Conservation (phyloP, 2,113 vertebrate genomes). For the Malurus cyaneus region DNA sequence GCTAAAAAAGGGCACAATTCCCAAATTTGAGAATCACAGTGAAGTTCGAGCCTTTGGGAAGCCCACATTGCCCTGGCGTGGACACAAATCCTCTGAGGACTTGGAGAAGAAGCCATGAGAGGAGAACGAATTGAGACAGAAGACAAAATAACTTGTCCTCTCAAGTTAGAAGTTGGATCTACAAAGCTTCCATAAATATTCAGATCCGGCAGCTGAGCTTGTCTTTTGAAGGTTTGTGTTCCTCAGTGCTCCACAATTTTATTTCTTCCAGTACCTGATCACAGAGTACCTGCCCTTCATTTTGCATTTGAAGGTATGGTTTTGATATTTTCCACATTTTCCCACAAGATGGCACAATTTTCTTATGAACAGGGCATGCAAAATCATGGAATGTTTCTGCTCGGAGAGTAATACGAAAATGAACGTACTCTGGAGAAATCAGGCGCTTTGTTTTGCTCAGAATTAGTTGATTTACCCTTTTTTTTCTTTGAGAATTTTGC, state of each 20-base stretch:
- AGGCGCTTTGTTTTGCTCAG: neutral
- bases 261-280: neutral
- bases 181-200: accelerated
- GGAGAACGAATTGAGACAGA: neutral
- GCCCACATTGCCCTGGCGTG: neutral
- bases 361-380: neutral
- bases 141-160: neutral
- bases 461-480: neutral
- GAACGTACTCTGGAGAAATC: neutral
- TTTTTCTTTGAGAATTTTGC: neutral
- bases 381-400: neutral
- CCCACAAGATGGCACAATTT: slow-evolving; percentile 67
- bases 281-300: neutral
- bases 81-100: neutral
- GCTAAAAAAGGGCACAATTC: neutral
- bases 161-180: neutral
- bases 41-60: neutral
- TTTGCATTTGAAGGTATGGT: neutral
- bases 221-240: neutral
- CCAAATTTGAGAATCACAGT: neutral
- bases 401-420: neutral
- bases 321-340: neutral
- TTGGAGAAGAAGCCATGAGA: neutral
- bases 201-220: neutral
- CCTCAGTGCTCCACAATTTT: neutral